Percentiles rank a stretch among this genome's conserved stretches.
phyloP scores from a whole-genome alignment of 2,888 invertebrate genomes.

The Cataglyphis cursor region DNA sequence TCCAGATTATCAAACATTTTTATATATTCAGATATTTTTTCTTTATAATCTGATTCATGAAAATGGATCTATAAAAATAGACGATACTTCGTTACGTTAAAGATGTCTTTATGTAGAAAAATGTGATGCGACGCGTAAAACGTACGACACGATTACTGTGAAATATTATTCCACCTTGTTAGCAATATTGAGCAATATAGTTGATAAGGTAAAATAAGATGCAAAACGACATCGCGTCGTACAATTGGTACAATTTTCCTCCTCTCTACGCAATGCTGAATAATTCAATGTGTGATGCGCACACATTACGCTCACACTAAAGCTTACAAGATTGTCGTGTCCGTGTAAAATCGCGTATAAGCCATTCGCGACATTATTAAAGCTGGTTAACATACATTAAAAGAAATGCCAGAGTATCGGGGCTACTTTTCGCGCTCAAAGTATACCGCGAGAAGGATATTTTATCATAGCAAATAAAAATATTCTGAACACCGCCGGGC shows the following conservation, averaged over 20 bases:
- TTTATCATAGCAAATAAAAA: slow-evolving; percentile 45
- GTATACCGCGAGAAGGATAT: slow-evolving; percentile 27
- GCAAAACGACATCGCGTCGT: background rate
- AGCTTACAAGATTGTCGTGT: background rate
- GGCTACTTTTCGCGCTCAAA: background rate
- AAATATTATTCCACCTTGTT: background rate
- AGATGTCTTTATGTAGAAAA: background rate
- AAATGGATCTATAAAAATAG: background rate
- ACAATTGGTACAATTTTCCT: slow-evolving; percentile 6
- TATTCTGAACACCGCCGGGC: background rate
- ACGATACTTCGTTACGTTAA: background rate
- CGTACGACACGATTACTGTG: background rate
- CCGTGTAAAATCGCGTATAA: background rate
- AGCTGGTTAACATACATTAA: slow-evolving; percentile 6
- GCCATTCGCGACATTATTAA: background rate
- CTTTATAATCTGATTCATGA: background rate
- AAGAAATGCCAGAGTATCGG: background rate
- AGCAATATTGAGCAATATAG: background rate
- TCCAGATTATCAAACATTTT: background rate
- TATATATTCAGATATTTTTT: background rate
- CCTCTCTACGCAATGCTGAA: background rate
- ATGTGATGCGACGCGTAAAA: background rate
- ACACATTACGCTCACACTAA: background rate
- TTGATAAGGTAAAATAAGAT: background rate
- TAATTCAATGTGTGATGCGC: background rate